A percentile compares a stretch with the other conserved stretches of the same genome.
Conservation (phyloP, 1,140 invertebrate species). For the Drosophila asahinai region DNA sequence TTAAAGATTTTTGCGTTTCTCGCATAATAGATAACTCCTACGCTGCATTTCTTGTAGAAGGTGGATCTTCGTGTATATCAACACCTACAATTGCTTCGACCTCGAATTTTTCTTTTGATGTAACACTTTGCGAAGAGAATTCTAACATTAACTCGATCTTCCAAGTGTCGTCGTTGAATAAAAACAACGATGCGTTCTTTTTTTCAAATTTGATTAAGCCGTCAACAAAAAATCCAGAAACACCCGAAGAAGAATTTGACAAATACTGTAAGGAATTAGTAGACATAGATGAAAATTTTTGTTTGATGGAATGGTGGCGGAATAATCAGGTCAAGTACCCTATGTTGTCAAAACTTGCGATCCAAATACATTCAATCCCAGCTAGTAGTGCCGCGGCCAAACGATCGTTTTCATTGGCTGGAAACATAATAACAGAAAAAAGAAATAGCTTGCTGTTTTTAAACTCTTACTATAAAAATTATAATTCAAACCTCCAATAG, state of each 20-base stretch:
- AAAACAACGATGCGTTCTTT: slow-evolving; percentile 8
- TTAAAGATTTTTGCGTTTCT: no score
- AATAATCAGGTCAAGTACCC: slow-evolving; percentile 29
- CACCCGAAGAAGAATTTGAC: slow-evolving; percentile 20
- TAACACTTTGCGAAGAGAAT: no score
- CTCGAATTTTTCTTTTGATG: slow-evolving; percentile 4
- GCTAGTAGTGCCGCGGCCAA: slow-evolving; percentile 35
- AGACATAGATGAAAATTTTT: slow-evolving; percentile 15
- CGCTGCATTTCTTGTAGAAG: no score
- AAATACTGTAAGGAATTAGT: slow-evolving; percentile 29
- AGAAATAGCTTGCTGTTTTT: not conserved
- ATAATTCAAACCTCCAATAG: no score
- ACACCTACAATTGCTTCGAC: not conserved
- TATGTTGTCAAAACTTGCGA: slow-evolving; percentile 16
- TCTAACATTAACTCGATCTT: no score
- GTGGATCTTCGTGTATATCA: no score
- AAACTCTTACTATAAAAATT: no score
- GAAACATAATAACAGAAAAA: slow-evolving; percentile 35
- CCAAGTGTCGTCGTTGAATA: no score
- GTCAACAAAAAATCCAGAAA: slow-evolving; percentile 7
- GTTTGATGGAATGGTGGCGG: slow-evolving; percentile 41
- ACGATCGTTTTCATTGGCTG: slow-evolving; percentile 25
- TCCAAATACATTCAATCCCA: slow-evolving; percentile 29
- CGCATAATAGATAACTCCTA: no score
- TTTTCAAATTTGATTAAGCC: slow-evolving; percentile 26